phyloP scores from a whole-genome alignment of 2,888 invertebrate genomes.

The Sipunculus nudus region DNA sequence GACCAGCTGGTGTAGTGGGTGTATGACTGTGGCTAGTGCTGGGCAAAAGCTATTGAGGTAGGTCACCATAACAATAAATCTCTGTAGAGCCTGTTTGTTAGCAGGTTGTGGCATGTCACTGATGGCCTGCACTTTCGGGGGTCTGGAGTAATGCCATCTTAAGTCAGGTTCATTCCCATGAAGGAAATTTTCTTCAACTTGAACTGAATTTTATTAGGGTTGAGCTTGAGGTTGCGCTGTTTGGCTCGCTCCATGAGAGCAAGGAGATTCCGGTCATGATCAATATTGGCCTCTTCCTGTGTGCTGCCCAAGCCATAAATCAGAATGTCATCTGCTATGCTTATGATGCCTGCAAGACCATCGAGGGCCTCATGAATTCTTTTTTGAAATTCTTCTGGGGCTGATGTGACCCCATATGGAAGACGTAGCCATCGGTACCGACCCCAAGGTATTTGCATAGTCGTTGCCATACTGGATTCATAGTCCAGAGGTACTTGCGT shows the following conservation, averaged over 20 bases:
- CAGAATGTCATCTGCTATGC: constrained; percentile 14
- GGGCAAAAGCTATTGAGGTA: constrained; percentile 11
- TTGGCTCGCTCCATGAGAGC: constrained; percentile 12
- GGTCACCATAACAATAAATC: constrained; percentile 18
- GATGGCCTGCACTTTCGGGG: constrained; percentile 9
- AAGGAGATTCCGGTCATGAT: constrained; percentile 6
- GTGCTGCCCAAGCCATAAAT: constrained; percentile 11
- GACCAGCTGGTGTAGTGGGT: too few relatives aligned
- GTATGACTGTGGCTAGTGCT: background rate
- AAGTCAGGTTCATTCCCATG: constrained; percentile 1
- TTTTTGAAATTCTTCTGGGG: constrained; percentile 18
- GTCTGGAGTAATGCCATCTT: constrained; percentile 8
- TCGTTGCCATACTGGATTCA: background rate
- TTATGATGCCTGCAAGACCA: background rate
- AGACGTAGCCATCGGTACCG: constrained; percentile 14
- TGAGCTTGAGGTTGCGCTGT: background rate
- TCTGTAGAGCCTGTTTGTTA: constrained; percentile 6
- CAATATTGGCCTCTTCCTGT: constrained; percentile 9
- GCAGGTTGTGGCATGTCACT: constrained; percentile 10
- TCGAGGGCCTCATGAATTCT: constrained; percentile 8
- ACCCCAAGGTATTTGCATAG: constrained; percentile 15
- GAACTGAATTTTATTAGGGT: constrained; percentile 1
- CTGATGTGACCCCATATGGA: constrained; percentile 10
- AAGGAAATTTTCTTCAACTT: constrained; percentile 3
- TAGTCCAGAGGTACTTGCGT: constrained; percentile 6